Base-by-base conservation (phyloP, 2,797 vertebrate species). In the Gobionotothen gibberifrons region DNA sequence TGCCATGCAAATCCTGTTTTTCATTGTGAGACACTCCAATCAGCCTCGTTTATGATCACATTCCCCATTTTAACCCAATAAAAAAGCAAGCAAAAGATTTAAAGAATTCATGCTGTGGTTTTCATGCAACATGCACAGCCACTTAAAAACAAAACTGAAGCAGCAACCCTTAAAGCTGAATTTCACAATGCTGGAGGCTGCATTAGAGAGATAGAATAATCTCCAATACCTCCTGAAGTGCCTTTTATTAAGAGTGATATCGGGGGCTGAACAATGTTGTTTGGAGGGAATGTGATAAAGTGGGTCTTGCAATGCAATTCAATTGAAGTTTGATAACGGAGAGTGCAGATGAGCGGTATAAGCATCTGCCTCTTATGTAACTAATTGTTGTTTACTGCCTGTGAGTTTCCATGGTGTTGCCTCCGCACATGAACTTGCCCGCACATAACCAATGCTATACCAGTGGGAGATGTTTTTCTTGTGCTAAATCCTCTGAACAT, bases 81-180 rank as follows among this genome's bases (percentile, higher is more conserved):
- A 68, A 56, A 61, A 74, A 6, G 6, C 9, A 69, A 58, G 58
- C 43, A 44, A 73, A 69, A 47, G 10, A 77, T 71, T 83, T 88
- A 55, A 91, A 90, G 75, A 87, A 85, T 88, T 85, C 53, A 87
- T 79, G 53, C 68, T 84, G 74, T 69, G 83, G 83, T 85, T 81
- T 84, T 86, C 84, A 82, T 90, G 69, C 78, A 87, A 83, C 83
- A 89, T 88, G 78, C 79, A 66, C 52, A 70, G 68, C 69, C 54
- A 72, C 76, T 75, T 74, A 67, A 82, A 70, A 80, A 71, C 75
- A 64, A 64, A 2, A 55, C 71, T 52, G 21, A 65, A 76, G 74
- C 74, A 3, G 36, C 39, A 39, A 51, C 51, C 46, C 52, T 75
- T 63, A 57, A 65, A 62, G 66, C 47, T 70, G 54, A 59, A 86